These are phyloP conservation scores for Pseudopleuronectes americanus DNA, from an alignment of 2,797 vertebrate genomes.

Conservation along the genomic window DNA sequence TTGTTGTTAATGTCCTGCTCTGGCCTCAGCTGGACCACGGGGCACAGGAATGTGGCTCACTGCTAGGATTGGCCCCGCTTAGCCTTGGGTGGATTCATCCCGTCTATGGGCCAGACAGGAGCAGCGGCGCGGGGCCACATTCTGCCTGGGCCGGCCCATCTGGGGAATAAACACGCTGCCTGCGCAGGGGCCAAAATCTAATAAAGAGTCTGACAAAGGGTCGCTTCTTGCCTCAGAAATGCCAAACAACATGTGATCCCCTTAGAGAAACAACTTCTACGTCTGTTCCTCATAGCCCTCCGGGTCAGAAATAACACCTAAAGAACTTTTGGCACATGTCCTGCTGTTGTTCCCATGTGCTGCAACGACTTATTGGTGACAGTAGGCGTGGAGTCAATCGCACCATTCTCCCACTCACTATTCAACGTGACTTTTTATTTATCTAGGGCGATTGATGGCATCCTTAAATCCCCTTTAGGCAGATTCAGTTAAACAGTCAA, in stretches of 20 bases:
- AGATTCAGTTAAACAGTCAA: too few relatives aligned
- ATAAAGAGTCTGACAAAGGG: conserved; percentile 83
- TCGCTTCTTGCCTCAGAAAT: conserved; percentile 76
- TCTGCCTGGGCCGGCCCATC: conserved; percentile 41
- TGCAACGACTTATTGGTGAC: conserved; percentile 49
- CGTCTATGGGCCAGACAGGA: conserved; percentile 50
- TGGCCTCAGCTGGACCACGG: conserved; percentile 73
- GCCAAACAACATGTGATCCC: conserved; percentile 84
- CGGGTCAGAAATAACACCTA: conserved; percentile 74
- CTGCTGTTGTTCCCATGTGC: conserved; percentile 61
- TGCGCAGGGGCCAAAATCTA: conserved; percentile 75
- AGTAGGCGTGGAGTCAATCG: conserved; percentile 12
- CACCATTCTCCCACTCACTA: conserved; percentile 8
- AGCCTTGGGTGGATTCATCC: conserved; percentile 66
- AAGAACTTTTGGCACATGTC: conserved; percentile 73
- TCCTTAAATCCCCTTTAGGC: too few relatives aligned
- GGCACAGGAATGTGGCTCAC: conserved; percentile 75
- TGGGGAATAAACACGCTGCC: conserved; percentile 61
- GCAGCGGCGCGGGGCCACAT: conserved; percentile 60
- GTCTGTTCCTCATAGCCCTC: conserved; percentile 60
- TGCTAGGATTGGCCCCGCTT: conserved; percentile 62
- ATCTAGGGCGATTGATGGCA: background rate
- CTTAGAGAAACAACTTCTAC: conserved; percentile 67
- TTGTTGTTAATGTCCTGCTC: conserved; percentile 80
- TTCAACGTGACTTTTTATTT: background rate